These are phyloP conservation scores for Pollenia griseotomentosa DNA, from an alignment of 2,888 invertebrate genomes.

Conservation along the genomic window DNA sequence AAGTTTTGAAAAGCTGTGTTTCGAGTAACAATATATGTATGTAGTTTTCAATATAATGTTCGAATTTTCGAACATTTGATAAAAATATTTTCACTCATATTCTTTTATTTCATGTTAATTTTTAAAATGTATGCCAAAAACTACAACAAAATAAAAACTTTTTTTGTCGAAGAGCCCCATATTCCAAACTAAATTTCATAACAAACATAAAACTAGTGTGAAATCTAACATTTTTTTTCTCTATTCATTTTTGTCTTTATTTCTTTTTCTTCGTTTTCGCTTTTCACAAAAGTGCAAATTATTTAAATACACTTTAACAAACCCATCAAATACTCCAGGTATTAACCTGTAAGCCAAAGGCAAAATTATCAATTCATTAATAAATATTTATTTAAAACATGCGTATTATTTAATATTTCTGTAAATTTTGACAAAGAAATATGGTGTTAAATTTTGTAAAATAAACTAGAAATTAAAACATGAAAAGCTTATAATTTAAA, in stretches of 20 bases:
- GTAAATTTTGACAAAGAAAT: background rate
- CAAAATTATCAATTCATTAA: slow-evolving; percentile 24
- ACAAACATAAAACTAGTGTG: no score
- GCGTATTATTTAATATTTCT: slow-evolving; percentile 52
- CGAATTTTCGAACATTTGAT: no score
- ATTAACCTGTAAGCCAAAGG: background rate
- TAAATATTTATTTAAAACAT: slow-evolving; percentile 41
- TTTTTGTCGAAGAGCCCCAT: no score
- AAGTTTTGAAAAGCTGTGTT: no score
- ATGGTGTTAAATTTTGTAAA: background rate
- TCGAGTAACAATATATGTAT: no score
- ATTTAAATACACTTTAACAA: background rate
- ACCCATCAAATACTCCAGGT: background rate
- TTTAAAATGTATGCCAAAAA: no score
- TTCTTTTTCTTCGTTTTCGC: background rate
- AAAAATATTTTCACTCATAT: no score
- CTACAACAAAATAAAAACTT: no score
- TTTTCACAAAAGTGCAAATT: slow-evolving; percentile 13
- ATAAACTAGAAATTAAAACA: slow-evolving; percentile 1
- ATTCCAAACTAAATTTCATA: no score
- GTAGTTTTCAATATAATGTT: no score
- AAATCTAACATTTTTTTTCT: background rate
- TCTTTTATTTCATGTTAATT: no score
- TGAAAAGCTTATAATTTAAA: background rate
- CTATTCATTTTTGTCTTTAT: background rate